phyloP scores from a whole-genome alignment of 2,113 vertebrate species.

The Callorhinus ursinus region DNA sequence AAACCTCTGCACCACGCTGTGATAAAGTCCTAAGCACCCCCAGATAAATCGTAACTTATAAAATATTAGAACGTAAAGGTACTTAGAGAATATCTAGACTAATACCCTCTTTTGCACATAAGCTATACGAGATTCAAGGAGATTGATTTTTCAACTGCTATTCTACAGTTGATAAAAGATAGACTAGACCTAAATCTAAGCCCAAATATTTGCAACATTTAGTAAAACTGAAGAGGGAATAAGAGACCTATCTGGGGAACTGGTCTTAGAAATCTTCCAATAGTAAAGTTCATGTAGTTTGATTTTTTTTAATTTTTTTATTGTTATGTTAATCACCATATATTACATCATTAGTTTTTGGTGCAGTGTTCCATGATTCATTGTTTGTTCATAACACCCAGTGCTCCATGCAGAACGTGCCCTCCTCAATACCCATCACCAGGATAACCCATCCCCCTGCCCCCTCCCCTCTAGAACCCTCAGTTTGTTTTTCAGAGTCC shows the following conservation, averaged over 20 bases:
- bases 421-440: too few species aligned
- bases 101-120: background rate
- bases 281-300: background rate
- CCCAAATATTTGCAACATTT: background rate
- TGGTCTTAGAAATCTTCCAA: background rate
- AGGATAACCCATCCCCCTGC: too few species aligned
- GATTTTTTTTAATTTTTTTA: too few species aligned
- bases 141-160: background rate
- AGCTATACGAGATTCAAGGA: background rate
- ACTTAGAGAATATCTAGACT: background rate
- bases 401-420: too few species aligned
- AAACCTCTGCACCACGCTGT: background rate
- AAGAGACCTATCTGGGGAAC: background rate
- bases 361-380: too few species aligned
- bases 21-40: background rate
- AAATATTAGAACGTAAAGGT: background rate
- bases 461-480: too few species aligned
- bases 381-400: too few species aligned
- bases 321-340: too few species aligned
- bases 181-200: background rate
- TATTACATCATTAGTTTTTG: too few species aligned
- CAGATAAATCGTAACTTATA: background rate
- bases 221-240: background rate
- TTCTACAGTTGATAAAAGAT: background rate
- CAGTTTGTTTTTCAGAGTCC: too few species aligned